phyloP scores from a whole-genome alignment of 2,797 vertebrate species.

The Brachyalestes nurse region DNA sequence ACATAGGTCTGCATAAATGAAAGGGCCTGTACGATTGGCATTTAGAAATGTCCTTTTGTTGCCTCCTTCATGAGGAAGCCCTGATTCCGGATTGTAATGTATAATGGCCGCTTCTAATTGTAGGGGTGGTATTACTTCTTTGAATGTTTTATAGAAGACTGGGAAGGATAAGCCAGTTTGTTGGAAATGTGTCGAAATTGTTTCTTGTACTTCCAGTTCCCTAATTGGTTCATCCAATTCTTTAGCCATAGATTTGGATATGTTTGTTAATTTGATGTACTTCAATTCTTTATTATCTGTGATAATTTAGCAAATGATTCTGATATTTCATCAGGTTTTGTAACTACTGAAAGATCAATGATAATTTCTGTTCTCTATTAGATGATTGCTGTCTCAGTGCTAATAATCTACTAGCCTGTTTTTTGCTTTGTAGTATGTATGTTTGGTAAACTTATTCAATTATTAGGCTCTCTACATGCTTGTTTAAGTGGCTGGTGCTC shows the following conservation, averaged over 20 bases:
- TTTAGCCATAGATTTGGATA: too few species aligned
- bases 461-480: not conserved
- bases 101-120: not conserved
- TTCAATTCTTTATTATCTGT: too few species aligned
- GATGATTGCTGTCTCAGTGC: too few species aligned
- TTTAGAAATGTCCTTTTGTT: constrained; percentile 14
- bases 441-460: constrained; percentile 22
- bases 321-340: too few species aligned
- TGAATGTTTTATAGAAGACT: constrained; percentile 27
- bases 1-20: not conserved
- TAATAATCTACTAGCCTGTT: too few species aligned
- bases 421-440: constrained; percentile 25
- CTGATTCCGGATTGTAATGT: not conserved
- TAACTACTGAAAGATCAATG: too few species aligned
- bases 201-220: constrained; percentile 12
- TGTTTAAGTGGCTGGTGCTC: too few species aligned
- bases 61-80: constrained; percentile 3
- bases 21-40: not conserved
- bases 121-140: not conserved
- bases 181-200: not conserved
- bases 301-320: too few species aligned
- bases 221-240: constrained; percentile 11
- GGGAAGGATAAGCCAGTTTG: constrained; percentile 1
- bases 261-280: too few species aligned
- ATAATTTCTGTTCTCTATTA: too few species aligned